phyloP scores from a whole-genome alignment of 1,140 invertebrate species.

The Bemisia tabaci region DNA sequence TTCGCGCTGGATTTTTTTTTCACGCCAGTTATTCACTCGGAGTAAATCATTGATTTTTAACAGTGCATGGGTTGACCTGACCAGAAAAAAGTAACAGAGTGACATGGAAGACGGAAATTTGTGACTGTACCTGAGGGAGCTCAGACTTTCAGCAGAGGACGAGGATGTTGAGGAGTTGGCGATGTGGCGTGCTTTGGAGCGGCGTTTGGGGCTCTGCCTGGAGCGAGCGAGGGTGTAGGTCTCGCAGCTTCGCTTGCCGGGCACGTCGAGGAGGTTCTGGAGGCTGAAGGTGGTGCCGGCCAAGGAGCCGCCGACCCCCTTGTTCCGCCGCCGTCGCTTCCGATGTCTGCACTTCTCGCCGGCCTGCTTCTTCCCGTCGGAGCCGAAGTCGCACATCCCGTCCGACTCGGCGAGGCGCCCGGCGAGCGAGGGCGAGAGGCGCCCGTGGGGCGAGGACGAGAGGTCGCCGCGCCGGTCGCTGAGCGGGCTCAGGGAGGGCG shows the following conservation, averaged over 20 bases:
- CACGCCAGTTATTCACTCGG: background rate
- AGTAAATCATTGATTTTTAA: background rate
- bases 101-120: background rate
- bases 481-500: too few species aligned
- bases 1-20: background rate
- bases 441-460: too few species aligned
- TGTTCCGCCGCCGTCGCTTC: conserved; percentile 14
- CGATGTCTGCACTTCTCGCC: conserved; percentile 18
- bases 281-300: conserved; percentile 6
- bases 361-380: conserved; percentile 14
- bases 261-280: conserved; percentile 23
- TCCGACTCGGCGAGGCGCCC: conserved; percentile 56
- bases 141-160: conserved; percentile 27
- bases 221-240: conserved; percentile 7
- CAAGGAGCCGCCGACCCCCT: background rate
- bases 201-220: conserved; percentile 24
- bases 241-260: conserved; percentile 14
- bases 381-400: conserved; percentile 55
- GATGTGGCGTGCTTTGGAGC: conserved; percentile 16
- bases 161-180: conserved; percentile 21
- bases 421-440: conserved; percentile 54
- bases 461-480: too few species aligned
- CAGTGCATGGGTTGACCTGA: background rate
- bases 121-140: conserved; percentile 13
- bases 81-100: background rate